Evolutionary conservation across 2,113 vertebrate species (phyloP), one percentile per base, ranked within the genome.

Genomic region (Diadophis punctatus): DNA sequence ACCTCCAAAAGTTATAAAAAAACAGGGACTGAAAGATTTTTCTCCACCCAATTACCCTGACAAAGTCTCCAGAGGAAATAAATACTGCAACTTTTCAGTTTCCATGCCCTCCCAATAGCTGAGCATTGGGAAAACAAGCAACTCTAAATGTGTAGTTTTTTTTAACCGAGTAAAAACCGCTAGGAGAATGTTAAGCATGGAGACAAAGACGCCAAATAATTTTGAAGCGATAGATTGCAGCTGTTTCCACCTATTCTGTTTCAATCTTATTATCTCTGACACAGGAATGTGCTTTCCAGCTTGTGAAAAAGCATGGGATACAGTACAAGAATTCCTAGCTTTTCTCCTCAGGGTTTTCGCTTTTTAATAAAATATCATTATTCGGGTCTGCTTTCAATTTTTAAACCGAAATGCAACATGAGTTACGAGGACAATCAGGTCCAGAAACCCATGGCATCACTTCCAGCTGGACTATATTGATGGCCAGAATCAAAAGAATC

Each of bases 11-110:
- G 88, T 85, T 22, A 25, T 0, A 60, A 68, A 60, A 52, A 85
- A 87, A 92, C 22, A 94, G 89, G 86, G 89, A 88, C 23, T 68
- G 89, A 2, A n/a, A 74, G 90, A 49, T 93, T 90, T 39, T 68
- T 90, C 91, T 43, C 74, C 18, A 43, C 43, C 68, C 58, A 4
- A 25, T 84, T 89, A 90, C 86, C 52, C 89, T 60, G 90, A 92
- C 94, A 30, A 3, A 23, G 91, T 92, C 55, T 56, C 1, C 88
- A 2, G 0, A 0, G 90, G 48, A 63, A 93, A 46, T 68, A 5
- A 93, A 46, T 68, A 7, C 4, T 22, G 48, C 89, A n/a, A 22
- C 52, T 48, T 87, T 90, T 92, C 0, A 91, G 51, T 34, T 90
- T 91, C 90, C 30, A 0, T 1, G 52, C 93, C 92, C 80, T 92